Base-by-base conservation (phyloP, 1,140 invertebrate genomes). In the Delia radicum region DNA sequence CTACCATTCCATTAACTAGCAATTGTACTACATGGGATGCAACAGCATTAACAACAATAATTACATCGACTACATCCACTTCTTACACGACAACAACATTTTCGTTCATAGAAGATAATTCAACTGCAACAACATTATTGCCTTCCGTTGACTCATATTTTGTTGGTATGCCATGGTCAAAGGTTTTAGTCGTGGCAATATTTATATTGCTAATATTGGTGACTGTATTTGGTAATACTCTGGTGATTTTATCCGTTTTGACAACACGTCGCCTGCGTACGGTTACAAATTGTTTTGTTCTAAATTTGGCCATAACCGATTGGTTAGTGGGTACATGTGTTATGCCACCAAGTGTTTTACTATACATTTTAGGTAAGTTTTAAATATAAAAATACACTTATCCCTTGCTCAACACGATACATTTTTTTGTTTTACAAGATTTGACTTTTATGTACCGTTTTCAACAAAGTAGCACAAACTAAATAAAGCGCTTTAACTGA, bases 241-340 rank as follows among this genome's bases (percentile, higher is more conserved):
- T 97, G 74, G 95, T 97, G 15, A 96, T 97, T 67, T 89, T 94
- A 0, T 93, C 95, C 0, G 94, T 97, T 7, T 90, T 94, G 78
- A 96, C 93, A 13, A 96, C 95, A 65, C 90, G 94, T 78, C 90
- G 95, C 73, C 87, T 98, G 67, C 90, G 95, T 62, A 96, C 94
- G 15, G 95, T 97, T n/a, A 96, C 96, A 67, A 98, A 98, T 87
- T 96, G 95, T 87, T 96, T 96, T 85, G 93, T 97, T 24, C 95
- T 95, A 55, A 96, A 94, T 46, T 86, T 97, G 79, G 95, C 96
- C 1, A 92, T 93, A 1, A 94, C 95, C 31, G 96, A 98, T 89
- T 91, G 95, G 84, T 87, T 95, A 71, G 95, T 97, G 0, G 95
- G 95, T 0, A 90, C 95, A 33, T 93, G 95, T 78, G 95, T 98